These are phyloP conservation scores for Bos taurus DNA, from an alignment of 2,113 vertebrate species.

Conservation along the genomic window ARS-UCD2.0 NC_037336.1:32068001-32068500, in stretches of 20 bases:
- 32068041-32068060: background rate
- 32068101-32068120: background rate
- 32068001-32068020: background rate
- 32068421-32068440: background rate
- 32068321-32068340: slow-evolving; percentile 60
- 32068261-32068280: slow-evolving; percentile 39
- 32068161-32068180: background rate
- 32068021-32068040: background rate
- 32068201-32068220: slow-evolving; percentile 32
- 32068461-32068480: background rate
- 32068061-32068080: background rate
- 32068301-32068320: slow-evolving; percentile 56
- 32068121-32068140: background rate
- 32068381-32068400: background rate
- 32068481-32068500: background rate
- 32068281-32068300: slow-evolving; percentile 59
- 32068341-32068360: slow-evolving; percentile 47
- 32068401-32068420: background rate
- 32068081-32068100: background rate
- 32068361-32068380: slow-evolving; percentile 3
- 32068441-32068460: background rate
- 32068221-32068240: slow-evolving; percentile 85
- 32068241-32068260: slow-evolving; percentile 50
- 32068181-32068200: background rate
- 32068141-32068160: background rate